A percentile compares a stretch with the other conserved stretches of the same genome.
Evolutionary conservation across 2,888 invertebrate genomes (phyloP).

Genomic region (Lypha dubia): DNA sequence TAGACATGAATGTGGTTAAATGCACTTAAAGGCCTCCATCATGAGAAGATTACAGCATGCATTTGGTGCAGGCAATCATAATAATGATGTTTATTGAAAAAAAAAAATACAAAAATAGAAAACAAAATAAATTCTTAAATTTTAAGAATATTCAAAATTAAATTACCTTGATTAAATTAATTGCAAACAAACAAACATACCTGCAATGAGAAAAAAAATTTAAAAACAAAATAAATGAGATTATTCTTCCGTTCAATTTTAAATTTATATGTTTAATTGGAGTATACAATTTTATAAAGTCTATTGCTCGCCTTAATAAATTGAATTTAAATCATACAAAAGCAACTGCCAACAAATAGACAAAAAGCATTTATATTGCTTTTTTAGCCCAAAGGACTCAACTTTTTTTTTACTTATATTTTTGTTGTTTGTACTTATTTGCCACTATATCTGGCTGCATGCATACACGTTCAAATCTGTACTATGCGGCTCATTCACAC

Average conservation of each 20-base stretch:
- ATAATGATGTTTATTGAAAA: background rate
- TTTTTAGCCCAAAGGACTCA: conserved; percentile 46
- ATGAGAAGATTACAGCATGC: conserved; percentile 34
- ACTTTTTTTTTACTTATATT: no score
- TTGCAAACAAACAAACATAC: conserved; percentile 28
- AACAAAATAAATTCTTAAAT: conserved; percentile 5
- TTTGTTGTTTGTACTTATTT: background rate
- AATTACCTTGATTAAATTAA: conserved; percentile 35
- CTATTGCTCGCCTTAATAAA: conserved; percentile 20
- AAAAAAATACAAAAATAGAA: background rate
- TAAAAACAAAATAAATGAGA: background rate
- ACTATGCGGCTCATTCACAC: conserved; percentile 24
- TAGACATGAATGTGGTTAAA: conserved; percentile 70
- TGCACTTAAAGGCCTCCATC: conserved; percentile 58
- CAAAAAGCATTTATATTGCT: conserved; percentile 50
- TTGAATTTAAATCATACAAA: conserved; percentile 53
- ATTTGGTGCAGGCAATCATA: background rate
- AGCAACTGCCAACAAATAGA: conserved; percentile 25
- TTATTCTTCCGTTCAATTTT: conserved; percentile 17
- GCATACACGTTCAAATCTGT: background rate
- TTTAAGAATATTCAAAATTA: conserved; percentile 18
- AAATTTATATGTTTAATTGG: background rate
- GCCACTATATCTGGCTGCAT: background rate
- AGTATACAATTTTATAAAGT: background rate
- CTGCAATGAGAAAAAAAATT: conserved; percentile 31